Evolutionary conservation across 2,888 invertebrate genomes (phyloP).

Genomic region (Automeris io): DNA sequence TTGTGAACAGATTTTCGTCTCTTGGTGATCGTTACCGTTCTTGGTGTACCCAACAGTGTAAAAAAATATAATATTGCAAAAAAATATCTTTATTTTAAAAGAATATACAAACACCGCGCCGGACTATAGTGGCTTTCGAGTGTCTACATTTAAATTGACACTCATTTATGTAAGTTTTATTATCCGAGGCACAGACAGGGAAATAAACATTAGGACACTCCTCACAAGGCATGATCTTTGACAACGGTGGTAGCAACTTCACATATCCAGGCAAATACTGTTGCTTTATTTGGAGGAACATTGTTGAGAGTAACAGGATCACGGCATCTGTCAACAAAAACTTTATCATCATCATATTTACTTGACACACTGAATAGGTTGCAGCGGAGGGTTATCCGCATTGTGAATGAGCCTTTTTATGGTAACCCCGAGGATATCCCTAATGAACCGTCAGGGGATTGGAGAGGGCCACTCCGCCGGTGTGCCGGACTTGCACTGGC

Average conservation of each 20-base stretch:
- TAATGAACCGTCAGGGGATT: too few species aligned
- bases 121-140: not conserved
- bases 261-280: constrained; percentile 5
- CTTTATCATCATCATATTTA: too few species aligned
- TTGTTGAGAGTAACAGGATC: not conserved
- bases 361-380: too few species aligned
- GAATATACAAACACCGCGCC: constrained; percentile 18
- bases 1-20: too few species aligned
- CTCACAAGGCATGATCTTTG: constrained; percentile 16
- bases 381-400: too few species aligned
- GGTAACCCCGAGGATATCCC: too few species aligned
- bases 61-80: too few species aligned
- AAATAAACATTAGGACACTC: constrained; percentile 23
- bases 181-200: constrained; percentile 23
- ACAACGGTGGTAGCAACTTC: constrained; percentile 12
- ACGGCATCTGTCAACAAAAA: constrained; percentile 1
- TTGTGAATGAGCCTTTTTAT: too few species aligned
- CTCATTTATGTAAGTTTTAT: constrained; percentile 22
- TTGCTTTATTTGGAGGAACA: not conserved
- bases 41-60: too few species aligned
- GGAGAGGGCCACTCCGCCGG: too few species aligned
- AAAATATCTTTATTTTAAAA: constrained; percentile 11
- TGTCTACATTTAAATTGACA: constrained; percentile 19
- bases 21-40: too few species aligned
- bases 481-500: too few species aligned